These are phyloP conservation scores for Lutjanus erythropterus DNA, from an alignment of 2,113 vertebrate genomes.

Conservation along the genomic window DNA sequence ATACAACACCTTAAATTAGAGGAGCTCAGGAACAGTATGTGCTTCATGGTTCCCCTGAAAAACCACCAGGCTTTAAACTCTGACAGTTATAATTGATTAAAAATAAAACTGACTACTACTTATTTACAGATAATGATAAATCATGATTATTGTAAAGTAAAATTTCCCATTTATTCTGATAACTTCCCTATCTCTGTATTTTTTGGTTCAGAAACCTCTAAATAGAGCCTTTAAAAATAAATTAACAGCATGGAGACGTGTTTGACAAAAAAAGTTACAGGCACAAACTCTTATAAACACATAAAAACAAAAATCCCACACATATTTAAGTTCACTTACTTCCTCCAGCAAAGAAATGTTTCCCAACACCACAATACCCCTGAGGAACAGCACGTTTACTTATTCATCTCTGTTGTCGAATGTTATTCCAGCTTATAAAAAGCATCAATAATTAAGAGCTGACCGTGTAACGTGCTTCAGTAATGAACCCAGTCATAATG, in stretches of 20 bases:
- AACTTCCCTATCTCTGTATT: not conserved
- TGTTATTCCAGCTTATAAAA: conserved; percentile 45
- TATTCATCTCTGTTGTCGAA: conserved; percentile 20
- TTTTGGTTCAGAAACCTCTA: not conserved
- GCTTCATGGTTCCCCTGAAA: not conserved
- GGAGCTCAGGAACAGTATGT: not conserved
- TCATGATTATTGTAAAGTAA: too few relatives aligned
- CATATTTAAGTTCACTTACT: not conserved
- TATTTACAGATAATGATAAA: too few relatives aligned
- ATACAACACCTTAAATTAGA: not conserved
- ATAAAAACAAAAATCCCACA: not conserved
- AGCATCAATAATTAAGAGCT: conserved; percentile 46
- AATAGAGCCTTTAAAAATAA: not conserved
- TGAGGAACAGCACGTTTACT: conserved; percentile 20
- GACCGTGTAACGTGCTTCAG: not conserved
- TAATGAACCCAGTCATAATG: conserved; percentile 61
- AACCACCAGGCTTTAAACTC: too few relatives aligned
- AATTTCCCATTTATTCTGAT: too few relatives aligned
- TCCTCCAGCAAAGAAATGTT: conserved; percentile 9
- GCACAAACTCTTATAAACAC: too few relatives aligned
- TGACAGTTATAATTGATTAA: too few relatives aligned
- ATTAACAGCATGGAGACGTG: not conserved
- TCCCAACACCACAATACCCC: not conserved
- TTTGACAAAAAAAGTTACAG: not conserved
- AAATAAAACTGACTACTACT: too few relatives aligned